Evolutionary conservation across 2,797 vertebrate species (phyloP).

Genomic region (Threskiornis aethiopicus): DNA sequence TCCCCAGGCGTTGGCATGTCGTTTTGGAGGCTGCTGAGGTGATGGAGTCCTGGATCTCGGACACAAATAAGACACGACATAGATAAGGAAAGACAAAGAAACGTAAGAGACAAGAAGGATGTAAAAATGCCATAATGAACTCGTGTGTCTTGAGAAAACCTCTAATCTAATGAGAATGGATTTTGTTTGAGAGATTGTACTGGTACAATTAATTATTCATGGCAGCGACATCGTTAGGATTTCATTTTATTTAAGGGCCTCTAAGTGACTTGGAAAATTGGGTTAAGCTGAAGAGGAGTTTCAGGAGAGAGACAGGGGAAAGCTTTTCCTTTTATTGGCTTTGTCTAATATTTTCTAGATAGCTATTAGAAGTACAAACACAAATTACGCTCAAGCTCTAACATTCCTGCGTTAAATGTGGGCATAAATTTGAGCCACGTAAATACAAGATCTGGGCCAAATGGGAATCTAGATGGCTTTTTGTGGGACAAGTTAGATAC

Average conservation of each 20-base stretch:
- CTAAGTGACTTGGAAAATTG: slow-evolving; percentile 89
- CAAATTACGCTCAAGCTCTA: slow-evolving; percentile 59
- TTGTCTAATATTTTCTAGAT: slow-evolving; percentile 73
- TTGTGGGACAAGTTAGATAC: neutral
- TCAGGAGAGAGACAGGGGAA: slow-evolving; percentile 72
- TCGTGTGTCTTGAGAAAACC: slow-evolving; percentile 84
- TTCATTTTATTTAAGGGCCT: slow-evolving; percentile 90
- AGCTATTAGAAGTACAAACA: slow-evolving; percentile 64
- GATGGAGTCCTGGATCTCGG: slow-evolving; percentile 21
- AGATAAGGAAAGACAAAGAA: slow-evolving; percentile 64
- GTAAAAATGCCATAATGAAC: slow-evolving; percentile 80
- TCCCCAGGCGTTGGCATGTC: neutral
- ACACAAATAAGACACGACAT: slow-evolving; percentile 49
- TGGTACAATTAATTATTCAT: slow-evolving; percentile 98
- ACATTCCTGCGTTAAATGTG: neutral
- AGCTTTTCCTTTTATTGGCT: slow-evolving; percentile 81
- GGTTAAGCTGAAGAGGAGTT: slow-evolving; percentile 83
- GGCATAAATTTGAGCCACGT: neutral
- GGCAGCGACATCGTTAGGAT: slow-evolving; percentile 89
- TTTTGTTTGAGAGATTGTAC: slow-evolving; percentile 90
- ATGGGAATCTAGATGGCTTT: neutral
- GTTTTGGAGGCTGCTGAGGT: neutral
- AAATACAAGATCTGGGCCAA: neutral
- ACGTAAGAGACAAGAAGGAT: slow-evolving; percentile 59
- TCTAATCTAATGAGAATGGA: slow-evolving; percentile 97